Evolutionary conservation across 2,888 invertebrate genomes (phyloP), one percentile per base, ranked within the genome.

Genomic region (Philopedon plagiatum): DNA sequence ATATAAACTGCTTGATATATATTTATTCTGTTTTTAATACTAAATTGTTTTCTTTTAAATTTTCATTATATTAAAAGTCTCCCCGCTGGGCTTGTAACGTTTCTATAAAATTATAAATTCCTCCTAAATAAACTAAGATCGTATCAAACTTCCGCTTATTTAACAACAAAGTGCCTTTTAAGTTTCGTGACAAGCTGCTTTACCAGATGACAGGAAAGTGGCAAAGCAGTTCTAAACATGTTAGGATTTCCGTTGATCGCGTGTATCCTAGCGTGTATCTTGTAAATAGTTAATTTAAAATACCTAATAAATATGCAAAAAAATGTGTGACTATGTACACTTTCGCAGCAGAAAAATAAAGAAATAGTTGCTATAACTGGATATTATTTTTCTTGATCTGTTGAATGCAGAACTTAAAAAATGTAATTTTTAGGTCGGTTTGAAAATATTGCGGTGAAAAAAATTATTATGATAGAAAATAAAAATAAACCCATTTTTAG

Each of bases 131-230:
- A 51, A 56, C 26, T 39, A 32, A 57, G 57, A 65, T 56, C 32
- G 57, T 37, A 65, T 63, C 63, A 21, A 18, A 32, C 34, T 63
- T 63, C 63, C 63, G 63, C 49, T 63, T 46, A 63, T 51, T 63
- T 63, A 63, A 46, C 51, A 63, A 63, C 64, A 56, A 56, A 65
- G 21, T 56, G 41, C 54, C 64, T 44, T 65, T 54, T 54, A 54
- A 54, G 51, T 54, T 32, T 65, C 64, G 64, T 65, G 64, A 65
- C 64, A 41, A 56, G 11, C 54, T 19, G 46, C 29, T 21, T n/a
- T 46, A 51, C 37, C 51, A 29, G 54, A 41, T 56, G 64, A 65
- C 64, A 65, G 41, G 56, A 56, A 65, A 65, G 64, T 56, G 64
- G 51, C 54, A 65, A 65, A 54, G 39, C 32, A 65, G 41, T 56